Conservation (phyloP, 2,888 invertebrate genomes). For the Dicranocentrus wangi region DNA sequence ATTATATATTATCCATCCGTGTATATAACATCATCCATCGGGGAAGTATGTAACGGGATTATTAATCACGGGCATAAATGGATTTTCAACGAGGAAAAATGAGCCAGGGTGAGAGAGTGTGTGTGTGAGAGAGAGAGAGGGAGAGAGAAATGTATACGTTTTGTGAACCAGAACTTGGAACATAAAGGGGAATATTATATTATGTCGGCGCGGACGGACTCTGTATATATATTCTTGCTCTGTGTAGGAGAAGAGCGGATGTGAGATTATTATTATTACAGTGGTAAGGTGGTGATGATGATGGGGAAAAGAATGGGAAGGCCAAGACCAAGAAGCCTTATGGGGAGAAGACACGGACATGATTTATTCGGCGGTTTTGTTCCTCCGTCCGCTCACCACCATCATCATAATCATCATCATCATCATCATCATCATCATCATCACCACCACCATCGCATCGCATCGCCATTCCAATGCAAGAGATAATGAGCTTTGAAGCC, state of each 20-base stretch:
- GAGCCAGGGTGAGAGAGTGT: not conserved
- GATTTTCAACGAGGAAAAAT: not conserved
- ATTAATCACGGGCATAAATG: constrained; percentile 23
- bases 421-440: not conserved
- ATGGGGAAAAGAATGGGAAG: constrained; percentile 19
- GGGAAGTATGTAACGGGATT: not conserved
- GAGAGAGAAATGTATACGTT: no score
- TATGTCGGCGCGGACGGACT: no score
- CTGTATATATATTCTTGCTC: no score
- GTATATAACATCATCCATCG: not conserved
- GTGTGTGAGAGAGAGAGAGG: not conserved
- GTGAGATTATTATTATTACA: constrained; percentile 36
- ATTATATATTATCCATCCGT: not conserved
- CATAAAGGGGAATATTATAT: no score
- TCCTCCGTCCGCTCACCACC: not conserved
- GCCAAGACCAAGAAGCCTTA: constrained; percentile 33
- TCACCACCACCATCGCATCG: not conserved
- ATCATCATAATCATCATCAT: not conserved
- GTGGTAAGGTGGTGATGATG: not conserved
- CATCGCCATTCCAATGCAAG: not conserved
- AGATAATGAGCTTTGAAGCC: constrained; percentile 21
- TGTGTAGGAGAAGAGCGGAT: constrained; percentile 22
- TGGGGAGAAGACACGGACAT: constrained; percentile 33
- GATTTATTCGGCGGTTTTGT: constrained; percentile 27
- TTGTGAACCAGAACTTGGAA: no score